phyloP scores from a whole-genome alignment of 2,888 invertebrate species.

The Terebella lapidaria region DNA sequence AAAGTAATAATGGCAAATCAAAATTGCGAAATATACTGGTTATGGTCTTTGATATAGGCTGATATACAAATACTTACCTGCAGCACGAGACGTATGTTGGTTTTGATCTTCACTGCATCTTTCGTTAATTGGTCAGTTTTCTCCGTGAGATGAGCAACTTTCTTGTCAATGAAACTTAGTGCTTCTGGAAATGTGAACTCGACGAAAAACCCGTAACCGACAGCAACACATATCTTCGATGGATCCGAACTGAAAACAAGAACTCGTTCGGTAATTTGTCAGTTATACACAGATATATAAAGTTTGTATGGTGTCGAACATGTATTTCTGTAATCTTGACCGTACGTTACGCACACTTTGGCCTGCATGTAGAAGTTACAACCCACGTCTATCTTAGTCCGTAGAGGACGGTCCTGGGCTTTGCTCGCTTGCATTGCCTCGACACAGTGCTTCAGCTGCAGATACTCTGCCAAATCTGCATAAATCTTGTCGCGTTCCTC shows the following conservation, averaged over 20 bases:
- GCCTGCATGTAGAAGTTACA: constrained; percentile 79
- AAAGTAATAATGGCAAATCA: background rate
- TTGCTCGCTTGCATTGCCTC: constrained; percentile 54
- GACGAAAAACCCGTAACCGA: constrained; percentile 72
- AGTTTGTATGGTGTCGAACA: too few species aligned
- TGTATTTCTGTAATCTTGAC: too few species aligned
- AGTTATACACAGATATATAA: too few species aligned
- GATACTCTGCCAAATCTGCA: constrained; percentile 67
- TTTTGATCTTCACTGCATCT: background rate
- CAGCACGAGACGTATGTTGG: background rate
- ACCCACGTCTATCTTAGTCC: constrained; percentile 75
- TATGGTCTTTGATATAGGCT: background rate
- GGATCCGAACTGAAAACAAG: constrained; percentile 57
- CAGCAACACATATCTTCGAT: constrained; percentile 65
- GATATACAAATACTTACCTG: background rate
- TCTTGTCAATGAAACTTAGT: constrained; percentile 65
- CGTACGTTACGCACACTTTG: constrained; percentile 60
- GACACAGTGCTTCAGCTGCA: constrained; percentile 69
- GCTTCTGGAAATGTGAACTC: constrained; percentile 72
- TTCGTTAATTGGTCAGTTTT: background rate
- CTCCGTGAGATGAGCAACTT: constrained; percentile 52
- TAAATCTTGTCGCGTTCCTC: constrained; percentile 63
- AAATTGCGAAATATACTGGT: too few species aligned
- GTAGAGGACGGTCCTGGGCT: constrained; percentile 31
- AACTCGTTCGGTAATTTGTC: background rate